Evolutionary conservation across 2,113 vertebrate genomes (phyloP), one percentile per base, ranked within the genome.

Genomic region (Turdus rufiventris): DNA sequence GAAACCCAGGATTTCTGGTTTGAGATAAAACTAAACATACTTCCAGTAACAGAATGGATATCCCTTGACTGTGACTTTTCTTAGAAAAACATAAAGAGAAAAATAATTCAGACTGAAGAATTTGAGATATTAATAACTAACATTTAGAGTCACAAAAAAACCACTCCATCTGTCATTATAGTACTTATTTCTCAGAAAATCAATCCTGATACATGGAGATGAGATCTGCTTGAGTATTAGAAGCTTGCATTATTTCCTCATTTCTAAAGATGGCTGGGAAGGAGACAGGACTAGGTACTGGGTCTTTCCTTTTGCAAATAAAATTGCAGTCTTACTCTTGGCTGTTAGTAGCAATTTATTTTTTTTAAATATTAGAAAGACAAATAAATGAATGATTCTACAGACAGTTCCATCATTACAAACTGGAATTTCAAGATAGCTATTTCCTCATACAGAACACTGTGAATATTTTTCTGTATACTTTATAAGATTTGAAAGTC

Each of bases 291-390:
- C 4, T 53, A 40, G 23, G 26, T 71, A 18, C 23, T 31, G 33
- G 7, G 2, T 68, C 21, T 50, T 38, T 83, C 9, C 9, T 67
- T 82, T 38, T 36, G 26, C 24, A 75, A 54, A 85, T 29, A 80
- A 61, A 65, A 58, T 40, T 19, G 8, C 19, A 28, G 12, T 14
- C 40, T 40, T 66, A 60, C 12, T 58, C 40, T 57, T 26, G 34
- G 5, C 3, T 38, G 29, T 34, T 42, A 86, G 42, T 62, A 47
- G 1, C 1, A 2, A 2, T 4, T 26, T 50, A 20, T 26, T 5
- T 29, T 58, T 58, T 51, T 3, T 34, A 71, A 71, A 38, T 48
- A 76, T 36, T 57, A 57, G 45, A 76, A 65, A 85, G 10, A 31
- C 51, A 81, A 90, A 38, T 0, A 68, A 72, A 50, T 18, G 34